Conservation (phyloP, 2,888 invertebrate species). For the Agrochola litura region DNA sequence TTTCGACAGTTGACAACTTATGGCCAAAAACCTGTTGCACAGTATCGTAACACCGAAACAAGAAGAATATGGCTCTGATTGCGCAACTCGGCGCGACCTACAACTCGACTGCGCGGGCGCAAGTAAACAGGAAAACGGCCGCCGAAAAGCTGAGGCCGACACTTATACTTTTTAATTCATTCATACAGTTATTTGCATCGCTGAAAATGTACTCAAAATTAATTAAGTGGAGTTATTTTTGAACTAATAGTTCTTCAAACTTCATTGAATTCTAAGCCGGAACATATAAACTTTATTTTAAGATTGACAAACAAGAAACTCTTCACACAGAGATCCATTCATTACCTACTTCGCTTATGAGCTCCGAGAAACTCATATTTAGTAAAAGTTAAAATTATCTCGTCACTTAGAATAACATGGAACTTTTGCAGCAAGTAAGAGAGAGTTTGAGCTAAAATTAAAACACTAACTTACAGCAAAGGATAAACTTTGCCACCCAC, state of each 20-base stretch:
- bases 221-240: constrained; percentile 9
- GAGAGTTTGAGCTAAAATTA: constrained; percentile 62
- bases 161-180: constrained; percentile 63
- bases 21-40: constrained; percentile 67
- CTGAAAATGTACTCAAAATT: constrained; percentile 15
- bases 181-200: constrained; percentile 35
- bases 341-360: constrained; percentile 29
- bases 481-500: constrained; percentile 65
- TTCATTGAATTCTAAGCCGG: constrained; percentile 20
- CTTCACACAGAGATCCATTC: constrained; percentile 36
- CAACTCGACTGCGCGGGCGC: constrained; percentile 63
- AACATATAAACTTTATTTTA: constrained; percentile 43
- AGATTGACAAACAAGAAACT: constrained; percentile 35
- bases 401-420: constrained; percentile 55
- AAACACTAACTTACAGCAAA: constrained; percentile 60
- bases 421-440: constrained; percentile 39
- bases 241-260: neutral
- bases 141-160: constrained; percentile 58
- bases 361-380: constrained; percentile 54
- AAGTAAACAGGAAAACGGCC: constrained; percentile 75
- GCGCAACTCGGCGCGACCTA: constrained; percentile 70
- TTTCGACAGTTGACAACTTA: constrained; percentile 42
- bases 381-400: constrained; percentile 57
- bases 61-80: constrained; percentile 65
- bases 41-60: constrained; percentile 62